Evolutionary conservation across 1,140 invertebrate genomes (phyloP).

Genomic region (Drosophila ficusphila): DNA sequence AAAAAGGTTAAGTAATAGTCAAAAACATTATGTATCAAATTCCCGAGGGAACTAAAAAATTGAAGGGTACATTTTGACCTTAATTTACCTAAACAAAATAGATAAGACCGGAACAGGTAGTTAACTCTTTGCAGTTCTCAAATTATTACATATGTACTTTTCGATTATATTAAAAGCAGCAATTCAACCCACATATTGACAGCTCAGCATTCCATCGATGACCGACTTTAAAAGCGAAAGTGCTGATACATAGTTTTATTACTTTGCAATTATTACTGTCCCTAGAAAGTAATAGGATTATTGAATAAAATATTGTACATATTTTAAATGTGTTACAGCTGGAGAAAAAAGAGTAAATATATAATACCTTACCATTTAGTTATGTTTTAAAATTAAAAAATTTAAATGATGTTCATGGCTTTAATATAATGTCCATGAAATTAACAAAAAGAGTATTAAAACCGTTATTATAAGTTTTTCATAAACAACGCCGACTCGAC

Average conservation of each 20-base stretch:
- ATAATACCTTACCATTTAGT: too few relatives aligned
- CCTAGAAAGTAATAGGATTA: too few relatives aligned
- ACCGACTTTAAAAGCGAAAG: conserved; percentile 26
- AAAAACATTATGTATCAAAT: too few relatives aligned
- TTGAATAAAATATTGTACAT: neutral
- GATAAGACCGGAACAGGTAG: too few relatives aligned
- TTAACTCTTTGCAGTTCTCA: neutral
- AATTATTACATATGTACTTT: conserved; percentile 2
- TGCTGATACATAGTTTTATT: conserved; percentile 18
- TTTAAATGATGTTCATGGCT: too few relatives aligned
- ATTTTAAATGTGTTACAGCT: too few relatives aligned
- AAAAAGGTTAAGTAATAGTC: too few relatives aligned
- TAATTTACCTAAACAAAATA: too few relatives aligned
- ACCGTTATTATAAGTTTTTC: neutral
- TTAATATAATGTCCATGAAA: neutral
- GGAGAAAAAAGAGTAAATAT: too few relatives aligned
- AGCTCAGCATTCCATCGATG: conserved; percentile 25
- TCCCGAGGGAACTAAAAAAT: too few relatives aligned
- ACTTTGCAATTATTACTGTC: neutral
- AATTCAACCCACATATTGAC: conserved; percentile 25
- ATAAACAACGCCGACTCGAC: neutral
- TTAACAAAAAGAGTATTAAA: neutral
- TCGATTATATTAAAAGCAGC: neutral
- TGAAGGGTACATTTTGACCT: too few relatives aligned
- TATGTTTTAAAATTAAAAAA: too few relatives aligned